Conservation (phyloP, 2,797 vertebrate species). For the Ctenopoma kingsleyae region DNA sequence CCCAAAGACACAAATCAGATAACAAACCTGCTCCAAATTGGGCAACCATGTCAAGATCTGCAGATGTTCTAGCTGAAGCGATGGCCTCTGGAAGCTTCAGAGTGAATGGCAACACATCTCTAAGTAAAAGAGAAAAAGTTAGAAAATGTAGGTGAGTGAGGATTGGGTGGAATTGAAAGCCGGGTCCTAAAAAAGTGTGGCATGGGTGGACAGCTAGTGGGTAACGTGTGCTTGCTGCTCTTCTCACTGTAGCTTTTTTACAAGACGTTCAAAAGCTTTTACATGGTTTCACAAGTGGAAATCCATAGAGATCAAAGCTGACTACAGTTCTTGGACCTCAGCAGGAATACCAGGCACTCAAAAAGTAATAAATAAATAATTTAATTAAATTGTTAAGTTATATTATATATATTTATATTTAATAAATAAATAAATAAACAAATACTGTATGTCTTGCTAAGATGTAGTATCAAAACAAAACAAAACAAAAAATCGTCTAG, state of each 20-base stretch:
- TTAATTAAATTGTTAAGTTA: no score
- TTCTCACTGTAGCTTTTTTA: conserved; percentile 12
- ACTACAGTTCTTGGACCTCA: neutral
- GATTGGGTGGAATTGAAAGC: conserved; percentile 3
- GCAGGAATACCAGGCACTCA: no score
- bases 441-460: no score
- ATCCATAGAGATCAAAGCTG: neutral
- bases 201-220: conserved; percentile 3
- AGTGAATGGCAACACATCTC: conserved; percentile 93
- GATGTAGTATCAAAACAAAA: no score
- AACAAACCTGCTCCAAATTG: conserved; percentile 91
- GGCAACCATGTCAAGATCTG: conserved; percentile 89
- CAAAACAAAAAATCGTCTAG: no score
- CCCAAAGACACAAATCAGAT: neutral
- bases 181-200: conserved; percentile 8
- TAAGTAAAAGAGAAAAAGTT: conserved; percentile 49
- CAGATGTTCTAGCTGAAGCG: conserved; percentile 85
- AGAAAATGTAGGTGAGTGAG: neutral
- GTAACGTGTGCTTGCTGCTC: conserved; percentile 6
- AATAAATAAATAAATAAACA: no score
- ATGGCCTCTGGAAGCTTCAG: conserved; percentile 91
- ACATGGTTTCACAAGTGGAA: neutral
- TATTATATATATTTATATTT: no score
- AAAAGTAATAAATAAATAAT: no score
- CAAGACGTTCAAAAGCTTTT: conserved; percentile 4